Percentiles rank a stretch among this genome's conserved stretches.
phyloP scores from a whole-genome alignment of 2,888 invertebrate genomes.

The Melolontha melolontha region DNA sequence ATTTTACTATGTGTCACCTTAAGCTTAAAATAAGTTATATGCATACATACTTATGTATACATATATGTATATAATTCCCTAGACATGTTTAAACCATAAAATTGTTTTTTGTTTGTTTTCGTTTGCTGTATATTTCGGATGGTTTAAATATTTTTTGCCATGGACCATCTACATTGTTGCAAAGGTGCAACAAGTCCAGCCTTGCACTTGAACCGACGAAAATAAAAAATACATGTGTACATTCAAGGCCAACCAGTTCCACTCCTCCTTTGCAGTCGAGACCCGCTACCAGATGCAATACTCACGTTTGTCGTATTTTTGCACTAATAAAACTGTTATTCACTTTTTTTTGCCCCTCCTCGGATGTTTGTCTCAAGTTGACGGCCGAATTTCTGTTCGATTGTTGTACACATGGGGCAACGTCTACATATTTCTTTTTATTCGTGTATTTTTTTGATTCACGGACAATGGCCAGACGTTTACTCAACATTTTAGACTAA shows the following conservation, averaged over 20 bases:
- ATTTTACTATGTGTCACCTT: no score
- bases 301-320: conserved; percentile 41
- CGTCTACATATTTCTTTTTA: conserved; percentile 10
- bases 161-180: conserved; percentile 30
- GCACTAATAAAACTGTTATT: conserved; percentile 53
- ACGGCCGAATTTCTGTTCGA: conserved; percentile 23
- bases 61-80: no score
- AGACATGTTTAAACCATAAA: neutral
- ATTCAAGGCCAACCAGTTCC: conserved; percentile 55
- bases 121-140: neutral
- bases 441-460: conserved; percentile 21
- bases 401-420: conserved; percentile 41
- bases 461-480: conserved; percentile 25
- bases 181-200: conserved; percentile 49
- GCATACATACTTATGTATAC: no score
- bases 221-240: conserved; percentile 49
- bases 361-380: conserved; percentile 28
- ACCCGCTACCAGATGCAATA: conserved; percentile 40
- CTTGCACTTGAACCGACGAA: conserved; percentile 61
- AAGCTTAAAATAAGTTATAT: no score
- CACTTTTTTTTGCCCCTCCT: conserved; percentile 42
- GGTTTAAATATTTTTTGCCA: neutral
- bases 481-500: conserved; percentile 8
- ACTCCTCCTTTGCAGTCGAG: conserved; percentile 47
- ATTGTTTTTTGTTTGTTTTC: neutral